phyloP scores from a whole-genome alignment of 2,113 vertebrate genomes.

The Pelmatolapia mariae region DNA sequence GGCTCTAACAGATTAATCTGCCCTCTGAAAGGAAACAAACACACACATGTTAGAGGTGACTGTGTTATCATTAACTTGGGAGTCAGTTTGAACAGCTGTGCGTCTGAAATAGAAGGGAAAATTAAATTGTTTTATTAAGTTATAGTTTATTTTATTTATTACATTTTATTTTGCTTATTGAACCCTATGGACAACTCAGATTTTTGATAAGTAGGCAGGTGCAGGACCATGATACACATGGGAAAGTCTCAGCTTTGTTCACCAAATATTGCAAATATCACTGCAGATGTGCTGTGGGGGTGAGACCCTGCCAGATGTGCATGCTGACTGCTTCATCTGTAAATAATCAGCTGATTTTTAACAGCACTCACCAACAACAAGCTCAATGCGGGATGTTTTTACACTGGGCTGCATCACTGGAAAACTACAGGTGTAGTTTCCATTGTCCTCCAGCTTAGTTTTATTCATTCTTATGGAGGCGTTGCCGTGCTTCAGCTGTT shows the following conservation, averaged over 20 bases:
- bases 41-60: no score
- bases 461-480: fast-evolving
- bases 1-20: no score
- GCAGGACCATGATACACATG: fast-evolving
- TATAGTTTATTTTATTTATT: fast-evolving
- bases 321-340: fast-evolving
- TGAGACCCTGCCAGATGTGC: fast-evolving
- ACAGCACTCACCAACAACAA: background rate
- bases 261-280: fast-evolving
- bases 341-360: fast-evolving
- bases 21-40: no score
- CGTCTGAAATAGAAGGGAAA: fast-evolving
- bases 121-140: fast-evolving
- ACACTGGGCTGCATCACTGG: fast-evolving
- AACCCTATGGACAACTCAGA: fast-evolving
- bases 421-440: fast-evolving
- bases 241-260: fast-evolving
- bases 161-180: fast-evolving
- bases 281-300: fast-evolving
- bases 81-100: fast-evolving
- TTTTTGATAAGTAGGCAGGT: fast-evolving
- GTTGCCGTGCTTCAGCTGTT: fast-evolving
- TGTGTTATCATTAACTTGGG: no score
- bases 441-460: fast-evolving
- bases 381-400: fast-evolving